Conservation (phyloP, 1,140 invertebrate species). For the Phocides pigmalion region DNA sequence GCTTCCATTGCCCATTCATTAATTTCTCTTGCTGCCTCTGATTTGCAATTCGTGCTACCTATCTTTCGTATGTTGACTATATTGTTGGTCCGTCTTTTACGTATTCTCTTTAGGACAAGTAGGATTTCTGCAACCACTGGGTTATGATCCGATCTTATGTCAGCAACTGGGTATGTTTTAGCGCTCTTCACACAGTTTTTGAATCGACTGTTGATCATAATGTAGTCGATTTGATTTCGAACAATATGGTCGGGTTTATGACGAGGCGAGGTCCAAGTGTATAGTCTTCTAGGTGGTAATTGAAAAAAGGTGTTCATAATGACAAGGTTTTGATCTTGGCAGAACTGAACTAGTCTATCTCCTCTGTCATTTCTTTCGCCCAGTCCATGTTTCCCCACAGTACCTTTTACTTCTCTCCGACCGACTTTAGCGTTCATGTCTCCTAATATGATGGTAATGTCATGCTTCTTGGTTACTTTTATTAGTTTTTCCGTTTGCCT, state of each 20-base stretch:
- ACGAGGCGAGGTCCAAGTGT: constrained; percentile 61
- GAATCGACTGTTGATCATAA: constrained; percentile 55
- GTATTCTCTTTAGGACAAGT: constrained; percentile 5
- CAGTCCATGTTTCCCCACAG: constrained; percentile 38
- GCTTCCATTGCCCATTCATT: too few species aligned
- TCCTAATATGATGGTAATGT: constrained; percentile 15
- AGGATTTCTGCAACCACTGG: constrained; percentile 7
- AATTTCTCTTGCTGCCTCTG: too few species aligned
- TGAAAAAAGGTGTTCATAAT: constrained; percentile 57
- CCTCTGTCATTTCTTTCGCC: constrained; percentile 54
- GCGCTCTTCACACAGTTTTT: constrained; percentile 49
- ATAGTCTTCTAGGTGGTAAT: constrained; percentile 50
- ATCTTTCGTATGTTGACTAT: too few species aligned
- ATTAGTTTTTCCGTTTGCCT: constrained; percentile 7
- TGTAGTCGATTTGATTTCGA: constrained; percentile 64
- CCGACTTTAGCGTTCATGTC: constrained; percentile 19
- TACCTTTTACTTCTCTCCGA: background rate
- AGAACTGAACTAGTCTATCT: constrained; percentile 52
- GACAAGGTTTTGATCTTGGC: constrained; percentile 47
- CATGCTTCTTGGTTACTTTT: constrained; percentile 9
- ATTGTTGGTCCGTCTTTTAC: background rate
- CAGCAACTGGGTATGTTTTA: constrained; percentile 44
- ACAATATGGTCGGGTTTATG: constrained; percentile 48
- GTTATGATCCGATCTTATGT: constrained; percentile 64
- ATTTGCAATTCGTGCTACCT: too few species aligned